Conservation (phyloP, 2,888 invertebrate genomes). For the Unio delphinus region DNA sequence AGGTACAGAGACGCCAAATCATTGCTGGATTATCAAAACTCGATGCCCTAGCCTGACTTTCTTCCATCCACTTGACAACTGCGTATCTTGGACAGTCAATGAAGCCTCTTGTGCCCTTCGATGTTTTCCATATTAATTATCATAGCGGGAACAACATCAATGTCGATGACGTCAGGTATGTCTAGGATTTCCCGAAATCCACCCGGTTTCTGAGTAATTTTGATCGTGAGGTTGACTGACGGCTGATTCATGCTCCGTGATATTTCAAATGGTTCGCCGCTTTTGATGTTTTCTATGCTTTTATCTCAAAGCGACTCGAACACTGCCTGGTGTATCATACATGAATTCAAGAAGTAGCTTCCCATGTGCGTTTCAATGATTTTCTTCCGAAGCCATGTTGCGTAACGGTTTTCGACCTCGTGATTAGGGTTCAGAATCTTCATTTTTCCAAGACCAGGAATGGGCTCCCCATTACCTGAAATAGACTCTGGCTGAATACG, state of each 20-base stretch:
- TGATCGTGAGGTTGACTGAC: slow-evolving; percentile 27
- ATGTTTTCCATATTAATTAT: slow-evolving; percentile 20
- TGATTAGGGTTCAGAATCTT: too few relatives aligned
- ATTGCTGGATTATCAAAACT: slow-evolving; percentile 15
- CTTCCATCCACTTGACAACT: slow-evolving; percentile 39
- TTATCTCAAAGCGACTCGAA: slow-evolving; percentile 21
- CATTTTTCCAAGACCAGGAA: too few relatives aligned
- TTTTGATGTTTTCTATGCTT: background rate
- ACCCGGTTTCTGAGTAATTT: background rate
- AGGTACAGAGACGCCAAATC: slow-evolving; percentile 37
- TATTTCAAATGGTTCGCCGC: slow-evolving; percentile 8
- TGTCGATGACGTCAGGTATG: slow-evolving; percentile 19
- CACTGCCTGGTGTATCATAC: slow-evolving; percentile 11
- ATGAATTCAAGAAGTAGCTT: slow-evolving; percentile 13
- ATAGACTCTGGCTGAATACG: too few relatives aligned
- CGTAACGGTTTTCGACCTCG: slow-evolving; percentile 4
- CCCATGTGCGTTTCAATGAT: slow-evolving; percentile 5
- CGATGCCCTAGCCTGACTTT: slow-evolving; percentile 1
- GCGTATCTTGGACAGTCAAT: slow-evolving; percentile 34
- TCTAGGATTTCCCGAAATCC: too few relatives aligned
- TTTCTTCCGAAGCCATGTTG: slow-evolving; percentile 6
- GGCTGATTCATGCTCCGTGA: slow-evolving; percentile 22
- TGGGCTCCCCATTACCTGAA: too few relatives aligned
- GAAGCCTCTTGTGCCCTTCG: background rate
- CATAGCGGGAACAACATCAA: slow-evolving; percentile 42